These are phyloP conservation scores for Marcusenius ussheri DNA, from an alignment of 2,113 vertebrate species.

Conservation along the genomic window DNA sequence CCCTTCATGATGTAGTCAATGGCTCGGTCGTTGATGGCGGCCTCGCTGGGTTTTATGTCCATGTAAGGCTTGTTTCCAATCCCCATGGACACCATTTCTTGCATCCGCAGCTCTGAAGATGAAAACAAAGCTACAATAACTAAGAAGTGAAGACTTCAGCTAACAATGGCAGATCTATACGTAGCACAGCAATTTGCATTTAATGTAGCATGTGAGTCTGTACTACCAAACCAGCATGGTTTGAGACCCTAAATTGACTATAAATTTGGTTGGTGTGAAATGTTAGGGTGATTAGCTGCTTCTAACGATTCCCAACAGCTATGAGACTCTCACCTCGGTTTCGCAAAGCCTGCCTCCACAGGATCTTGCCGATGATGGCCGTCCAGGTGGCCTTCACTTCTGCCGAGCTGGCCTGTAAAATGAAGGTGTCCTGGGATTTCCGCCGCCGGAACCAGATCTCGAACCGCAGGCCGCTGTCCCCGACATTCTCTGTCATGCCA, in stretches of 20 bases:
- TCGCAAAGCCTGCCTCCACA: constrained; percentile 74
- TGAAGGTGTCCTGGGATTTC: constrained; percentile 72
- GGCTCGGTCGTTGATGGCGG: constrained; percentile 65
- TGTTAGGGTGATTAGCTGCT: background rate
- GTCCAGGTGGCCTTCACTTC: constrained; percentile 73
- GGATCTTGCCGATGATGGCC: constrained; percentile 64
- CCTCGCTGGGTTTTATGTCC: constrained; percentile 72
- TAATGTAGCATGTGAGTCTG: background rate
- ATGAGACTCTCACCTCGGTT: constrained; percentile 62
- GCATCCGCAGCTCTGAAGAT: constrained; percentile 65
- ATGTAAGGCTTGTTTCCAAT: constrained; percentile 72
- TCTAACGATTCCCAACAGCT: background rate
- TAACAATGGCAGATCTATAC: background rate
- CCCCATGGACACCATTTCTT: constrained; percentile 76
- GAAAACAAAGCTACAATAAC: background rate
- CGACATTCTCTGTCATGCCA: constrained; percentile 73
- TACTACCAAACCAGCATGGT: background rate
- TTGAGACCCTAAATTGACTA: background rate
- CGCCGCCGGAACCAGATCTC: constrained; percentile 78
- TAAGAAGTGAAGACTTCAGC: background rate
- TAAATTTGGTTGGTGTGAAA: background rate
- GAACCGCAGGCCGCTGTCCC: constrained; percentile 71
- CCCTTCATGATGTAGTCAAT: constrained; percentile 68
- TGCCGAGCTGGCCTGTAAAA: constrained; percentile 66
- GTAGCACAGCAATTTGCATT: background rate